phyloP scores from a whole-genome alignment of 2,113 vertebrate species.

The Syngnathoides biaculeatus region DNA sequence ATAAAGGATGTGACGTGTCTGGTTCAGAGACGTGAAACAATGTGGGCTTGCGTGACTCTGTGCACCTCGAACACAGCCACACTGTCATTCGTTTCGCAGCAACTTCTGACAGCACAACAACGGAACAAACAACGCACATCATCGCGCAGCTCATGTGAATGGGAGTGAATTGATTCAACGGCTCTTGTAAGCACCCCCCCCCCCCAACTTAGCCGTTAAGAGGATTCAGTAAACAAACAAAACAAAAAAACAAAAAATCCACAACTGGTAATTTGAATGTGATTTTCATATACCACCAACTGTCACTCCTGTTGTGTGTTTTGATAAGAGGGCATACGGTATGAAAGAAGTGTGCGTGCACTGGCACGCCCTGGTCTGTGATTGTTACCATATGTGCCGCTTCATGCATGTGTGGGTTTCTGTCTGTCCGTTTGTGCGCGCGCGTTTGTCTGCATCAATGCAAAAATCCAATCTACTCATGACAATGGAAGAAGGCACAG shows the following conservation, averaged over 20 bases:
- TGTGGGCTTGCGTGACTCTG: slow-evolving; percentile 47
- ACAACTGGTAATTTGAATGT: slow-evolving; percentile 57
- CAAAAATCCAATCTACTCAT: slow-evolving; percentile 49
- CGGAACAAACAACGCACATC: slow-evolving; percentile 15
- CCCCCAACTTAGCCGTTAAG: slow-evolving; percentile 53
- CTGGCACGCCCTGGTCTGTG: slow-evolving; percentile 9
- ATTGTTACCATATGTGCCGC: slow-evolving; percentile 17
- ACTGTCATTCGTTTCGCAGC: slow-evolving; percentile 28
- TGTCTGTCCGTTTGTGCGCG: slow-evolving; percentile 1
- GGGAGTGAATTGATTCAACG: slow-evolving; percentile 31
- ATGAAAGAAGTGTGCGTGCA: slow-evolving; percentile 23
- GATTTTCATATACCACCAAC: slow-evolving; percentile 70
- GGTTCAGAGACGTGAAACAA: slow-evolving; percentile 28
- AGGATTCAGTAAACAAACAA: slow-evolving; percentile 60
- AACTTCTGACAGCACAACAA: slow-evolving; percentile 24
- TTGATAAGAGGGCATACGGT: slow-evolving; percentile 44
- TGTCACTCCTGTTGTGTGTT: slow-evolving; percentile 53
- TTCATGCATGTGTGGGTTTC: slow-evolving; percentile 4
- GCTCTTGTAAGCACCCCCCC: slow-evolving; percentile 34
- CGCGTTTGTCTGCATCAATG: slow-evolving; percentile 20
- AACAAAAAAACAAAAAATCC: too few species aligned
- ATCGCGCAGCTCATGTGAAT: slow-evolving; percentile 24
- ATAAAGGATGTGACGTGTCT: slow-evolving; percentile 51
- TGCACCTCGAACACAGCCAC: slow-evolving; percentile 26
- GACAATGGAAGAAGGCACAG: slow-evolving; percentile 41